Evolutionary conservation across 2,797 vertebrate genomes (phyloP), one percentile per base, ranked within the genome.

Genomic region (Scyliorhinus canicula): DNA sequence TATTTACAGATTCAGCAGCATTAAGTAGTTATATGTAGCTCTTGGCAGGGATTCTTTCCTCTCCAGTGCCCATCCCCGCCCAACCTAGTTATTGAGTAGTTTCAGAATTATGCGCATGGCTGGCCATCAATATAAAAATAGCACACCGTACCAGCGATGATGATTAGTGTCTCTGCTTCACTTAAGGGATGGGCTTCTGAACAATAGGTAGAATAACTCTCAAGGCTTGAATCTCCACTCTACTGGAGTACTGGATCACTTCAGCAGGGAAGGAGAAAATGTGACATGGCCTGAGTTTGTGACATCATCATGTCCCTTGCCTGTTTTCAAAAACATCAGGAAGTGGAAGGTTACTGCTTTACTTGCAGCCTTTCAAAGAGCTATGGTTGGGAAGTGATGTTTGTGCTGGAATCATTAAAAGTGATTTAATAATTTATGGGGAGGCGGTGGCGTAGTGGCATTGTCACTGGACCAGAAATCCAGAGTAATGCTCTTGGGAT

Each of bases 41-140:
- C 88, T 65, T 60, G n/a, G n/a, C 88, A 44, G 88, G 57, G 88
- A 63, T 63, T 63, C n/a, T 91, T 63, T 91, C 88, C 57, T 63
- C 57, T 91, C 88, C 86, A n/a, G 35, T 79, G n/a, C 16, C 88
- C 57, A 44, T n/a, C 57, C 88, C 88, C 88, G 60, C n/a, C 44
- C 57, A 63, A 44, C 57, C 57, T 63, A 63, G 88, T 40, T 91
- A n/a, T 24, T 91, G 88, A 91, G 88, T 91, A 91, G 88, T 91
- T 91, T 65, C 88, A 91, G 88, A 91, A 91, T 91, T 91, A 91
- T 91, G 88, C 4, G n/a, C 88, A 63, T 60, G 57, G 57, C 88
- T 91, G 14, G 88, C 88, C 60, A 91, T 91, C 88, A 40, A 9
- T 91, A 65, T 91, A 91, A 91, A 91, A 91, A 91, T 91, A 91